Conservation (phyloP, 1,140 invertebrate species). For the Micrasema longulum region DNA sequence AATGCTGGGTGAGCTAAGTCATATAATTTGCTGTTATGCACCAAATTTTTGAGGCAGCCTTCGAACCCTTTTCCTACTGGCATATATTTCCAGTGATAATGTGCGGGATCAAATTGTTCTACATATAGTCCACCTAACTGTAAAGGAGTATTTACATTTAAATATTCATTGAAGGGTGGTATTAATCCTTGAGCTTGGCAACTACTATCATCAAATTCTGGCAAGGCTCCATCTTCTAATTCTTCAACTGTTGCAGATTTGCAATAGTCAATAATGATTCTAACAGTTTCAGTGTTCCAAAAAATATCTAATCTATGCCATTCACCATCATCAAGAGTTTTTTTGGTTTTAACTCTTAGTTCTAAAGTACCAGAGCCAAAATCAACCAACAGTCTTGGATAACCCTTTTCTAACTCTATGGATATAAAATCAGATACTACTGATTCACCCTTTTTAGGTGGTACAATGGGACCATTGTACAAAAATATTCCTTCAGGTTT, state of each 20-base stretch:
- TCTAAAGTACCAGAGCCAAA: constrained; percentile 77
- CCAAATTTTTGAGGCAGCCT: constrained; percentile 77
- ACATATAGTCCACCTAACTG: constrained; percentile 75
- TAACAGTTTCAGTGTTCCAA: constrained; percentile 72
- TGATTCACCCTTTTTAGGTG: constrained; percentile 68
- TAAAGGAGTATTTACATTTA: constrained; percentile 77
- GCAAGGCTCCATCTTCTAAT: constrained; percentile 68
- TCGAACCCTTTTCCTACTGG: constrained; percentile 71
- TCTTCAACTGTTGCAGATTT: constrained; percentile 67
- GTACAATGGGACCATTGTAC: constrained; percentile 78
- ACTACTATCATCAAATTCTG: constrained; percentile 70
- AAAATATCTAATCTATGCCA: constrained; percentile 80
- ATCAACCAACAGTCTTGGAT: constrained; percentile 74
- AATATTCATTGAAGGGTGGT: constrained; percentile 75
- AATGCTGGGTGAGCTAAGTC: constrained; percentile 72
- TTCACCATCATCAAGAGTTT: constrained; percentile 72
- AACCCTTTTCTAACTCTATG: constrained; percentile 74
- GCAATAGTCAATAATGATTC: constrained; percentile 76
- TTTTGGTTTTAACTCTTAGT: constrained; percentile 70
- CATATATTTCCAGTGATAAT: constrained; percentile 67
- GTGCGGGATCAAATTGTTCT: constrained; percentile 67
- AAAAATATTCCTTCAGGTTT: constrained; percentile 74
- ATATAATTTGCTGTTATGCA: constrained; percentile 77
- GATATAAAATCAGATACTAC: constrained; percentile 75
- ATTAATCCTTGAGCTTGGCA: constrained; percentile 73